These are phyloP conservation scores for Onychomys leucogaster DNA, from an alignment of 2,797 vertebrate genomes.

Conservation along the genomic window DNA sequence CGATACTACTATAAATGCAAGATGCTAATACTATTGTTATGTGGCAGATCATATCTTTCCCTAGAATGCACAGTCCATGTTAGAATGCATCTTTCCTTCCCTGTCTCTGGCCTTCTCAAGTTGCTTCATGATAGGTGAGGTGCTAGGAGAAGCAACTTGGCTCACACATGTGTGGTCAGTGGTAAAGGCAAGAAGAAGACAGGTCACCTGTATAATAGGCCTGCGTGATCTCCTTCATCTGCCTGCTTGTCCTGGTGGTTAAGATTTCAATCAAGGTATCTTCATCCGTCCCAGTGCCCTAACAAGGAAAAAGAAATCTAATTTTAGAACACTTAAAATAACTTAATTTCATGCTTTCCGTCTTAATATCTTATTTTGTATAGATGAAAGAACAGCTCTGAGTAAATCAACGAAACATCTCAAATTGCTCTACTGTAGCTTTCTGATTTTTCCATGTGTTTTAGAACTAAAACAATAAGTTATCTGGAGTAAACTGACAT, in stretches of 20 bases:
- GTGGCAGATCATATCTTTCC: not conserved
- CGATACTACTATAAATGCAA: not conserved
- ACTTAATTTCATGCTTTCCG: constrained; percentile 54
- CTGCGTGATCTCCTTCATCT: constrained; percentile 91
- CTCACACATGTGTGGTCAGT: not conserved
- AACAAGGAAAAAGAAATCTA: constrained; percentile 40
- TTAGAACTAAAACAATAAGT: constrained; percentile 61
- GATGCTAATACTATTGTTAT: not conserved
- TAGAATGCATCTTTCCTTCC: not conserved
- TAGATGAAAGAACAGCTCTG: constrained; percentile 1
- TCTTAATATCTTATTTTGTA: constrained; percentile 45
- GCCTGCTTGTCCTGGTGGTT: constrained; percentile 91
- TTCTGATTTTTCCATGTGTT: constrained; percentile 26
- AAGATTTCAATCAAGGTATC: constrained; percentile 93
- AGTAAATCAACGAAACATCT: not conserved
- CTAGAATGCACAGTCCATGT: not conserved
- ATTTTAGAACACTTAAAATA: constrained; percentile 48
- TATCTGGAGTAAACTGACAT: constrained; percentile 22
- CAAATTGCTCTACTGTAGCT: not conserved
- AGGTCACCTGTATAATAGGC: constrained; percentile 90
- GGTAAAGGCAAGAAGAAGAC: not conserved
- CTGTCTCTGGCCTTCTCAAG: constrained; percentile 8
- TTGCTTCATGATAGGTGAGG: not conserved
- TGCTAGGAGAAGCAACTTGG: not conserved
- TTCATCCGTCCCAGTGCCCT: constrained; percentile 94